Conservation (phyloP, 2,888 invertebrate species). For the Dimorphilus gyrociliatus region DNA sequence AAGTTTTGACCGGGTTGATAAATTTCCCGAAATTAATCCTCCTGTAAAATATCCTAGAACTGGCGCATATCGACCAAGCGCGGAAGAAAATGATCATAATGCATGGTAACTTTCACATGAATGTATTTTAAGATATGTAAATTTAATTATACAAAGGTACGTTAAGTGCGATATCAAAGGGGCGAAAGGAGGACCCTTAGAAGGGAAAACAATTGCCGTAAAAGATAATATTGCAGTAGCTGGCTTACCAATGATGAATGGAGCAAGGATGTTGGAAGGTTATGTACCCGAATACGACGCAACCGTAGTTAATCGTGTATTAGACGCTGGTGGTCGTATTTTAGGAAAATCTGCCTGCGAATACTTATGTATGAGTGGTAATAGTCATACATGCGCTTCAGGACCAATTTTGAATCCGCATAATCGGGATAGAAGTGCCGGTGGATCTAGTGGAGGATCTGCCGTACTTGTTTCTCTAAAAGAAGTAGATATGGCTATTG, state of each 20-base stretch:
- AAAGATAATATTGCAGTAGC: constrained; percentile 27
- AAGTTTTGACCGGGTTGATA: neutral
- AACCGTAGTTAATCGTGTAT: constrained; percentile 21
- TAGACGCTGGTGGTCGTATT: constrained; percentile 26
- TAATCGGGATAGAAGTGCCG: constrained; percentile 13
- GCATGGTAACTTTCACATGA: too few relatives aligned
- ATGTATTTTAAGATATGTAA: too few relatives aligned
- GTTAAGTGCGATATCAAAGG: constrained; percentile 21
- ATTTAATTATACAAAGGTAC: constrained; percentile 43
- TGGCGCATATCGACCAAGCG: constrained; percentile 12
- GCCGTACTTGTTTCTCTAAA: constrained; percentile 19
- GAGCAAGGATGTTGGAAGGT: constrained; percentile 18
- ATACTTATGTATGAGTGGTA: constrained; percentile 20
- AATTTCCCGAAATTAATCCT: constrained; percentile 5
- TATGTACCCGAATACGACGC: constrained; percentile 27
- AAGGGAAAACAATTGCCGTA: constrained; percentile 22
- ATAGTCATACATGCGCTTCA: constrained; percentile 16
- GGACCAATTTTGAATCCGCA: constrained; percentile 22
- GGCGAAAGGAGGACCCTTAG: constrained; percentile 16
- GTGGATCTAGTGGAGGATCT: constrained; percentile 26
- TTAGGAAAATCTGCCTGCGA: constrained; percentile 25
- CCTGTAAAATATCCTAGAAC: constrained; percentile 13
- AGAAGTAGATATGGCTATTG: constrained; percentile 25
- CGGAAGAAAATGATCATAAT: constrained; percentile 15
- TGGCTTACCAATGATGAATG: constrained; percentile 28